Conservation (phyloP, 1,140 invertebrate species). For the Sycophila sp. region DNA sequence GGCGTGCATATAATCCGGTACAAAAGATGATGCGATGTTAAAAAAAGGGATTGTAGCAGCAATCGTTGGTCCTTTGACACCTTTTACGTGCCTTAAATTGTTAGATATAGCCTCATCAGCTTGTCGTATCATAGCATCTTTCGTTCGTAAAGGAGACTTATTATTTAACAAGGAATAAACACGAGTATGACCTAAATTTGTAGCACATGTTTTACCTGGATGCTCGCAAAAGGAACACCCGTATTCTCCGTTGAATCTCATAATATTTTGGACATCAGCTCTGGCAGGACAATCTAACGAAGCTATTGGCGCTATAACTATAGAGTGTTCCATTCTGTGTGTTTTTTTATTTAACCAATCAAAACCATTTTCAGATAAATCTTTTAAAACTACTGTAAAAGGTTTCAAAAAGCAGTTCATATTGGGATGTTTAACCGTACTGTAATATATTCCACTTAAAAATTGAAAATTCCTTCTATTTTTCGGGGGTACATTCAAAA, state of each 20-base stretch:
- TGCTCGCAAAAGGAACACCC: slow-evolving; percentile 22
- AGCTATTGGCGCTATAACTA: slow-evolving; percentile 7
- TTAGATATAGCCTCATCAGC: not conserved
- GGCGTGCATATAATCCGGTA: slow-evolving; percentile 34
- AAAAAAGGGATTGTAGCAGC: slow-evolving; percentile 12
- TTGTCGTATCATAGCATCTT: not conserved
- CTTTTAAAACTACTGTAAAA: slow-evolving; percentile 15
- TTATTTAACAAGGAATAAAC: not conserved
- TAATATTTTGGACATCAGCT: slow-evolving; percentile 1
- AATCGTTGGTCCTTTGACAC: slow-evolving; percentile 15
- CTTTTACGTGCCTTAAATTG: slow-evolving; percentile 9
- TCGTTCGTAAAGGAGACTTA: not conserved
- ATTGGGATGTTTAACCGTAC: slow-evolving; percentile 18
- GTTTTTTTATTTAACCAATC: not conserved
- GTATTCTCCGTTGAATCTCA: slow-evolving; percentile 22
- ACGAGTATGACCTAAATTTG: not conserved
- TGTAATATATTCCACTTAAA: slow-evolving; percentile 28
- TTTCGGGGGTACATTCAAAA: slow-evolving; percentile 27
- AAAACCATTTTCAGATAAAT: slow-evolving; percentile 12
- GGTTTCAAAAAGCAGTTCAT: slow-evolving; percentile 32
- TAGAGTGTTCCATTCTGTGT: not conserved
- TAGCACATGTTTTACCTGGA: slow-evolving; percentile 9
- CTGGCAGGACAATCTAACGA: slow-evolving; percentile 15
- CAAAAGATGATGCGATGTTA: slow-evolving; percentile 8
- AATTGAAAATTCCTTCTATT: slow-evolving; percentile 32